A percentile compares a stretch with the other conserved stretches of the same genome.
Conservation (phyloP, 2,113 vertebrate species). For the Reinhardtius hippoglossoides region DNA sequence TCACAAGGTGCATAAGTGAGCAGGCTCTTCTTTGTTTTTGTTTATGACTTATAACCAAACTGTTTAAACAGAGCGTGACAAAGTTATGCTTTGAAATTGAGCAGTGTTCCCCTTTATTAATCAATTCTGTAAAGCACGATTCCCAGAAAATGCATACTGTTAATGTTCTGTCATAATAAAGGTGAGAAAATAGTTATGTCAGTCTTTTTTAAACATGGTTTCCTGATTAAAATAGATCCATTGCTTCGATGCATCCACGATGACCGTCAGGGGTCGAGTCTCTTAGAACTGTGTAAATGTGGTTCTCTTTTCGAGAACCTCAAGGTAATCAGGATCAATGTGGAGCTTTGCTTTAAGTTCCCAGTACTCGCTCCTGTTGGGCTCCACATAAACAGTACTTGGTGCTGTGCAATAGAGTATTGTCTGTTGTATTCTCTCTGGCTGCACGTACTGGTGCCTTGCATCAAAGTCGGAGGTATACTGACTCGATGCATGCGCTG, state of each 20-base stretch:
- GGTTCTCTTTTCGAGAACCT: constrained; percentile 98
- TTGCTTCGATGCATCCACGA: constrained; percentile 10
- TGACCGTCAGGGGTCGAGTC: constrained; percentile 13
- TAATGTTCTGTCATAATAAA: constrained; percentile 33
- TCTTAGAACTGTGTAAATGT: constrained; percentile 97
- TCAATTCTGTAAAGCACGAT: constrained; percentile 31
- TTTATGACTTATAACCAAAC: constrained; percentile 60
- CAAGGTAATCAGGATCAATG: constrained; percentile 98
- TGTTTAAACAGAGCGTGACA: constrained; percentile 14
- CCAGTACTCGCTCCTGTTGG: constrained; percentile 95
- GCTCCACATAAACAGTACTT: constrained; percentile 93
- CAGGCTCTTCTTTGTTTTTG: background rate
- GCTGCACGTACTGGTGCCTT: constrained; percentile 89
- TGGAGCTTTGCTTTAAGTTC: constrained; percentile 98
- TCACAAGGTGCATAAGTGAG: too few species aligned
- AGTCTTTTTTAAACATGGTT: background rate
- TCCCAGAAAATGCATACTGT: constrained; percentile 28
- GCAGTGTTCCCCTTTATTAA: constrained; percentile 29
- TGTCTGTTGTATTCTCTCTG: constrained; percentile 91
- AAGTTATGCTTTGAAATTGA: constrained; percentile 56
- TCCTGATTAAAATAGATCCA: constrained; percentile 50
- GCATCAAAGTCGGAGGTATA: constrained; percentile 92
- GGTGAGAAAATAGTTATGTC: constrained; percentile 12
- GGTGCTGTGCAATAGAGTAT: constrained; percentile 92
- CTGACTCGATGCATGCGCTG: constrained; percentile 85